Conservation (phyloP, 2,113 vertebrate species). For the Sterrhoptilus dennistouni region DNA sequence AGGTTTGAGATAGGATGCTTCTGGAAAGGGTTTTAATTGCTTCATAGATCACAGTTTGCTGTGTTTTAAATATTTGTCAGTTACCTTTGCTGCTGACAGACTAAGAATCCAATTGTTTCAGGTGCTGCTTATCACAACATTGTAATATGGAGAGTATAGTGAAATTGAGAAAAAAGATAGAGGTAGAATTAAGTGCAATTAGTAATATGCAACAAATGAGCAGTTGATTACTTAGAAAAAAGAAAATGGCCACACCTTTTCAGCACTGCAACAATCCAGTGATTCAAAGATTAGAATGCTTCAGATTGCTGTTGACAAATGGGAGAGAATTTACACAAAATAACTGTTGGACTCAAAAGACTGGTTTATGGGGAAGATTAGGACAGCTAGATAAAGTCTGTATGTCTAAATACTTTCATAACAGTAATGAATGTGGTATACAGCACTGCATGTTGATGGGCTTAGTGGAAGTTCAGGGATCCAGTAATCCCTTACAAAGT, state of each 20-base stretch:
- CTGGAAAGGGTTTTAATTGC: not conserved
- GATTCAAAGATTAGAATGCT: not conserved
- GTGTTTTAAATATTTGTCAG: not conserved
- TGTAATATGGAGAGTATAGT: not conserved
- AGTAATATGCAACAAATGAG: not conserved
- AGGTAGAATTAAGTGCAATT: not conserved
- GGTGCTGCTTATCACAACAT: not conserved
- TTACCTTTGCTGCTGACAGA: not conserved
- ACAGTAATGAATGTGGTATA: not conserved
- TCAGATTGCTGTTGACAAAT: not conserved
- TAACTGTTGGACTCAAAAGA: not conserved
- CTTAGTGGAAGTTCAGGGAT: not conserved
- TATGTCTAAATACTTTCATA: not conserved
- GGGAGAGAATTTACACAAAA: not conserved
- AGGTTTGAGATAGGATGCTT: not conserved
- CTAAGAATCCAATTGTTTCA: not conserved
- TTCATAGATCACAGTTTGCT: not conserved
- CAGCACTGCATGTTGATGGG: not conserved
- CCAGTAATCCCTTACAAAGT: not conserved
- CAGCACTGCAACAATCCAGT: not conserved
- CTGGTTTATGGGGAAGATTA: constrained; percentile 4
- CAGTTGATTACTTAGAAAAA: not conserved
- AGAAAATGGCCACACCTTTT: not conserved
- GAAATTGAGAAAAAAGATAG: not conserved
- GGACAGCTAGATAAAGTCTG: not conserved